Base-by-base conservation (phyloP, 2,888 invertebrate species). In the Cynaeus angustus region DNA sequence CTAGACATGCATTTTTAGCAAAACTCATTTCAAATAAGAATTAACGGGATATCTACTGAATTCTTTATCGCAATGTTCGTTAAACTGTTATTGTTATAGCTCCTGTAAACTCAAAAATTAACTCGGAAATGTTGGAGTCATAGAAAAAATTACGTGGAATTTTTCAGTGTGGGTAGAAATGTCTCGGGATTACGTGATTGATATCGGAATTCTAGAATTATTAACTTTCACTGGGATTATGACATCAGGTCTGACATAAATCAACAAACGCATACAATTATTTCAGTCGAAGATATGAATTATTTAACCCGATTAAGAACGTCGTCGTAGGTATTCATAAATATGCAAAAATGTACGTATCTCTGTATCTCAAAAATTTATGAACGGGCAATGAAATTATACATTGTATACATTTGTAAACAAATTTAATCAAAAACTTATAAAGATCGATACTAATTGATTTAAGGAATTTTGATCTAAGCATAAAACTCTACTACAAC, bases 21-120 rank as follows among this genome's bases (percentile, higher is more conserved):
- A 77, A 82, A 80, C 81, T 81, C 81, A 79, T 83, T 81, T 79
- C 79, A 78, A 79, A 79, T 81, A 81, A 81, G 80, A 82, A 82
- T 81, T 82, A 81, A 77, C 78, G 77, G 74, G 71, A 72, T 76
- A 75, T 72, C 72, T 74, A 67, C 68, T 80, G 79, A 78, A 80
- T 80, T 78, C 73, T 80, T 79, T 77, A 81, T 78, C 75, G 78
- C 78, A 62, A 71, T 68, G 70, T 14, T 52, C 72, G 68, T 70
- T 75, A 75, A 77, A 65, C 65, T 53, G 65, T 55, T 64, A 52
- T 43, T 38, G 62, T 64, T 65, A 65, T 45, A 14, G 55, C 65
- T 26, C 14, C 7, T 46, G 28, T 53, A 45, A 62, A 62, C 48
- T 53, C 48, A 50, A 46, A 64, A 48, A 67, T 67, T 67, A 43